These are phyloP conservation scores for Thermophis baileyi DNA, from an alignment of 2,113 vertebrate species.

Conservation along the genomic window DNA sequence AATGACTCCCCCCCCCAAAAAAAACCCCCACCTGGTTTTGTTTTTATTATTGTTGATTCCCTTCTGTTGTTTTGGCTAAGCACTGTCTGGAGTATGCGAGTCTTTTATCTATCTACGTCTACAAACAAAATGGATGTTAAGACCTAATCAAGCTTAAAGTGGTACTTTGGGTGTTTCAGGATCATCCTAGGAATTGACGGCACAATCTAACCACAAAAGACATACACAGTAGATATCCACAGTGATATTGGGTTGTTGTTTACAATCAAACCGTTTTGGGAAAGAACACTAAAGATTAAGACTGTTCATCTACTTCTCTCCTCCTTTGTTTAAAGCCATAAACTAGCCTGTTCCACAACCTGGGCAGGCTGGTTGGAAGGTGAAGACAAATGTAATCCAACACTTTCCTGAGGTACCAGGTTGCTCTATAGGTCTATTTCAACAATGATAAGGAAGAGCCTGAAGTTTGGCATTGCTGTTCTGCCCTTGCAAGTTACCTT, in stretches of 20 bases:
- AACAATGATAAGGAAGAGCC: neutral
- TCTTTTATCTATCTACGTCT: conserved; percentile 35
- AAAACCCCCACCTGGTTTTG: no score
- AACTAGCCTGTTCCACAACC: neutral
- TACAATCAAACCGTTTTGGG: neutral
- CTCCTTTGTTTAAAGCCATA: neutral
- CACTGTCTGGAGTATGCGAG: conserved; percentile 39
- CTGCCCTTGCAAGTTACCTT: neutral
- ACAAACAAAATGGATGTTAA: conserved; percentile 34
- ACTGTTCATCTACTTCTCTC: neutral
- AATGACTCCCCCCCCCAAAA: neutral
- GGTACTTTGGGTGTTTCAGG: neutral
- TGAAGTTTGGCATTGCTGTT: neutral
- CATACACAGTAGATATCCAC: neutral
- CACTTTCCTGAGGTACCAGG: neutral
- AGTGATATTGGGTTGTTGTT: neutral
- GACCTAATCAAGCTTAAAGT: neutral
- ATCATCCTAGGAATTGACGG: neutral
- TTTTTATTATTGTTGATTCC: neutral
- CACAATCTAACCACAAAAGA: neutral
- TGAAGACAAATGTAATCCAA: neutral
- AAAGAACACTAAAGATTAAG: neutral
- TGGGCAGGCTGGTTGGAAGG: neutral
- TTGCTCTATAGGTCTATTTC: neutral
- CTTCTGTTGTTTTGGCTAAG: conserved; percentile 42